Evolutionary conservation across 1,140 invertebrate species (phyloP), one percentile per base, ranked within the genome.

Genomic region (Brachionus calyciflorus): DNA sequence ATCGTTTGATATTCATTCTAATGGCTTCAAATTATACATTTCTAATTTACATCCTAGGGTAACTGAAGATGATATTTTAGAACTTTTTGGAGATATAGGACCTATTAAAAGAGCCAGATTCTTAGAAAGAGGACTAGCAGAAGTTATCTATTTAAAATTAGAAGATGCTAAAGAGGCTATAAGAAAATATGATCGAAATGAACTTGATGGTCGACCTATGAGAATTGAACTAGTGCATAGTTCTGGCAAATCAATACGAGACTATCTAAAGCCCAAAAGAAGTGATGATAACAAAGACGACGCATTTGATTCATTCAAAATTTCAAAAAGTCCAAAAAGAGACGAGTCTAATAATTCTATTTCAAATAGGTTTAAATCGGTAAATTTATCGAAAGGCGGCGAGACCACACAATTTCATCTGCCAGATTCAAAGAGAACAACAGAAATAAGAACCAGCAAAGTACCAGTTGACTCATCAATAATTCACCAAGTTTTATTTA

Each of bases 11-110:
- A 7, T 37, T 17, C 10, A 40, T 21, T 0, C 2, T 14, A 73
- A 14, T 51, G 84, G 85, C 0, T 85, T 79, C 77, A 81, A 82
- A 44, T 80, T 87, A 30, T 55, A 82, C 77, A 91, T 95, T 0
- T 93, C 92, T 70, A 95, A 94, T 87, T 87, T 95, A 53, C 90
- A 92, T 79, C 86, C 88, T 1, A 90, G 89, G 79, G 93, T 94
- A 0, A 93, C 91, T 5, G 91, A 91, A 78, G 90, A 92, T 80
- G 93, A 95, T 85, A 93, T 95, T 40, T 55, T 93, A 89, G 93
- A 96, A 86, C 86, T 96, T 53, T 96, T 96, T 87, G 92, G 92
- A 81, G 92, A 93, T 81, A 90, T 96, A 77, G 93, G 93, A 10
- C 89, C 91, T 53, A 87, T 96, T 80, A 84, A 92, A 44, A 89